phyloP scores from a whole-genome alignment of 2,888 invertebrate genomes.

The Ormyrus rosae region DNA sequence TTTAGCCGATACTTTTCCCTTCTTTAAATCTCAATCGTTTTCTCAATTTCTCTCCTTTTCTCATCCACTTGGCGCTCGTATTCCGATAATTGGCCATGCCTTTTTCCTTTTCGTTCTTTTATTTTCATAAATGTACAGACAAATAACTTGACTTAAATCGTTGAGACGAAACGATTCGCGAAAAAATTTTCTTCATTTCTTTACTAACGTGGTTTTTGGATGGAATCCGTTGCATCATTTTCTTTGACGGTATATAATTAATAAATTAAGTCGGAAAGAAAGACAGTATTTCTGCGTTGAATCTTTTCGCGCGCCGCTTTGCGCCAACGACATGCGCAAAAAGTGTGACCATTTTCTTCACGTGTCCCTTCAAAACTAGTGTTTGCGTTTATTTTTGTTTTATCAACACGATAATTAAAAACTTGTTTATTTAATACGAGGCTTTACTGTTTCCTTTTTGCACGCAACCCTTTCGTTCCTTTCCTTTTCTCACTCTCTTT shows the following conservation, averaged over 20 bases:
- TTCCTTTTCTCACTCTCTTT: slow-evolving; percentile 31
- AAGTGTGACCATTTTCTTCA: slow-evolving; percentile 35
- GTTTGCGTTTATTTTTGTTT: slow-evolving; percentile 49
- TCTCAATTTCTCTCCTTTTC: background rate
- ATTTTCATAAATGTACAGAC: slow-evolving; percentile 61
- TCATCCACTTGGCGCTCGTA: slow-evolving; percentile 23
- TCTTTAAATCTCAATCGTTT: too few species aligned
- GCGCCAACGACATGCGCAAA: slow-evolving; percentile 48
- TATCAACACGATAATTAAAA: slow-evolving; percentile 63
- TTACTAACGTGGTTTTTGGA: slow-evolving; percentile 62
- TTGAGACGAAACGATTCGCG: slow-evolving; percentile 67
- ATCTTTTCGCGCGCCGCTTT: slow-evolving; percentile 33
- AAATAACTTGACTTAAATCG: slow-evolving; percentile 62
- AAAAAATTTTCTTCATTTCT: slow-evolving; percentile 47
- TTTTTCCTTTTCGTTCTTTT: slow-evolving; percentile 46
- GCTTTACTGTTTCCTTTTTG: slow-evolving; percentile 48
- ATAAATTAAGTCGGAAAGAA: slow-evolving; percentile 29
- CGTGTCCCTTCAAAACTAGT: slow-evolving; percentile 60
- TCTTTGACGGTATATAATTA: slow-evolving; percentile 57
- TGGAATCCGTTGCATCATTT: slow-evolving; percentile 69
- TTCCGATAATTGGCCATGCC: slow-evolving; percentile 24
- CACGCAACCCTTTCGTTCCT: slow-evolving; percentile 41
- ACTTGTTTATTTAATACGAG: slow-evolving; percentile 60
- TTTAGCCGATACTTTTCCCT: slow-evolving; percentile 13
- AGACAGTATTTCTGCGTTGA: slow-evolving; percentile 4